Percentiles rank a stretch among this genome's conserved stretches.
Conservation (phyloP, 2,113 vertebrate species). For the Cochlearius cochlearius region DNA sequence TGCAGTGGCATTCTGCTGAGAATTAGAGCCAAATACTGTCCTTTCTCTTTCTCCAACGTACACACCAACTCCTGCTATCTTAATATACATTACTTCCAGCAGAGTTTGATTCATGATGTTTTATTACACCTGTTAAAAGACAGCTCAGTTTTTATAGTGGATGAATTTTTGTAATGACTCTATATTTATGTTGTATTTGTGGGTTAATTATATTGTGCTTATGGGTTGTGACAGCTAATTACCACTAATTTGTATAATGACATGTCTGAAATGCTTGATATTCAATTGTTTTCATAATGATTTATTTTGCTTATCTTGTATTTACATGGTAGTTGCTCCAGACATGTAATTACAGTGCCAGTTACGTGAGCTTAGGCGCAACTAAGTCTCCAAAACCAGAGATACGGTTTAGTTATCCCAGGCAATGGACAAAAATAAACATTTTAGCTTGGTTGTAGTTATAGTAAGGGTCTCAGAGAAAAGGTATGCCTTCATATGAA, state of each 20-base stretch:
- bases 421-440: background rate
- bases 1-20: background rate
- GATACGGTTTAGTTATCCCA: background rate
- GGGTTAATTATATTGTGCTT: constrained; percentile 1
- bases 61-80: background rate
- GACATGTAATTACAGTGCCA: background rate
- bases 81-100: background rate
- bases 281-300: background rate
- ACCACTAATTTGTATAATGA: constrained; percentile 7
- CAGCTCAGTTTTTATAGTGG: background rate
- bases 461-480: background rate
- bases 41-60: background rate
- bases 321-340: background rate
- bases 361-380: background rate
- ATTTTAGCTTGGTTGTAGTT: background rate
- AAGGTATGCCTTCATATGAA: background rate
- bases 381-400: background rate
- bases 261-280: background rate
- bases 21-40: background rate
- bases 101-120: background rate
- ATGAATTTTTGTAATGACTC: background rate
- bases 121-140: background rate
- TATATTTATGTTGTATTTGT: background rate
- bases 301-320: background rate
- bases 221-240: constrained; percentile 24